Conservation (phyloP, 2,797 vertebrate genomes). For the Heterohyrax brucei region DNA sequence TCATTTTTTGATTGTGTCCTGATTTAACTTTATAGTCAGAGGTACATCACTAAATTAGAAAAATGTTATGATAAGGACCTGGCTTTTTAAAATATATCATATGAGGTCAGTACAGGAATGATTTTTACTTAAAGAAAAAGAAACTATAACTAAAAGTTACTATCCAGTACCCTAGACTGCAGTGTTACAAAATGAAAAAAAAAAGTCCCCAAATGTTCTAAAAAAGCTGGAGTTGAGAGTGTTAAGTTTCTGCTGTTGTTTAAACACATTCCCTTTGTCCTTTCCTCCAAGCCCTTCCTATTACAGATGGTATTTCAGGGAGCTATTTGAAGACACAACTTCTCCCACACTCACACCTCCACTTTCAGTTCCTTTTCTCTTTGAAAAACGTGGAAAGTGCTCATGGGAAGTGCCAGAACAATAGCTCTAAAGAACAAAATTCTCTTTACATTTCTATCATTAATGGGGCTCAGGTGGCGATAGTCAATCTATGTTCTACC, state of each 20-base stretch:
- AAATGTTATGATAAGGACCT: neutral
- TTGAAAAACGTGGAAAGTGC: conserved; percentile 36
- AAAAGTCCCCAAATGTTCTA: neutral
- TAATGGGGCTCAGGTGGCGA: neutral
- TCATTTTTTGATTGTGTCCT: neutral
- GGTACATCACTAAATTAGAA: conserved; percentile 30
- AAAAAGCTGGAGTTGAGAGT: neutral
- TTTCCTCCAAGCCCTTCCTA: conserved; percentile 10
- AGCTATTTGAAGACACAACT: conserved; percentile 66
- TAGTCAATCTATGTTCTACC: neutral
- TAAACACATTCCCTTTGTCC: neutral
- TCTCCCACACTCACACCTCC: conserved; percentile 17
- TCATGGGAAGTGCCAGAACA: neutral
- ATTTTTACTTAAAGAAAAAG: conserved; percentile 6
- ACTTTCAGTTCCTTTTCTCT: conserved; percentile 38
- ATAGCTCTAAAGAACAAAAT: neutral
- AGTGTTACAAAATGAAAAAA: neutral
- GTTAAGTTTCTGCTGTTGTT: neutral
- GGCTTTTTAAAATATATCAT: conserved; percentile 38
- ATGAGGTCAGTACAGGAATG: conserved; percentile 4
- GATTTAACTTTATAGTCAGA: conserved; percentile 29
- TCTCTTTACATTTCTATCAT: neutral
- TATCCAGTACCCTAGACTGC: neutral
- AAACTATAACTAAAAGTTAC: conserved; percentile 1
- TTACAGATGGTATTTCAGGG: conserved; percentile 63